phyloP scores from a whole-genome alignment of 2,888 invertebrate species.

The Glyphotaelius pellucidus region DNA sequence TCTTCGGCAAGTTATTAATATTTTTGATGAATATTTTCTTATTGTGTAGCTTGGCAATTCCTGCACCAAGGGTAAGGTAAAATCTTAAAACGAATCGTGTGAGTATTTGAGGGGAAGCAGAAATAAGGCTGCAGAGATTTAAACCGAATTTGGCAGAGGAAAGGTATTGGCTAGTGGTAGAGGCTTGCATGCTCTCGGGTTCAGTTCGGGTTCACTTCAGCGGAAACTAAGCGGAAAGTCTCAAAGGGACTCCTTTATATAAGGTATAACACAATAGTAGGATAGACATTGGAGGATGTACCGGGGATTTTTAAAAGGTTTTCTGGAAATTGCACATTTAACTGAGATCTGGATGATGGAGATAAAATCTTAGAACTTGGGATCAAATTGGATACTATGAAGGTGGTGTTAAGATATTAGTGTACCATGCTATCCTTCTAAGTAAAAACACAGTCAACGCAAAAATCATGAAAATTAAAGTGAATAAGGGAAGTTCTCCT shows the following conservation, averaged over 20 bases:
- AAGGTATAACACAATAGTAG: not conserved
- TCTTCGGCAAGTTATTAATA: not conserved
- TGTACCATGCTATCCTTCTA: too few species aligned
- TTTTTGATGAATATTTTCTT: not conserved
- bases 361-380: not conserved
- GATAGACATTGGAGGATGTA: not conserved
- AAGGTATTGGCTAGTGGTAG: not conserved
- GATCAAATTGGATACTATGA: not conserved
- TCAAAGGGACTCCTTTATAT: not conserved
- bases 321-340: not conserved
- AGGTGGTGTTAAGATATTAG: not conserved
- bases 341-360: not conserved
- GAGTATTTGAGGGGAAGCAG: not conserved
- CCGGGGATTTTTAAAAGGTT: not conserved
- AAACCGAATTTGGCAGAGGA: not conserved
- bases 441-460: too few species aligned
- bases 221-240: not conserved
- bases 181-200: not conserved
- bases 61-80: not conserved
- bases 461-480: too few species aligned
- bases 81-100: not conserved
- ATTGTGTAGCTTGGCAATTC: not conserved
- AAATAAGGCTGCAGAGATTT: not conserved
- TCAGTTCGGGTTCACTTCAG: not conserved
- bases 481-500: too few species aligned